These are phyloP conservation scores for Coelopa frigida DNA, from an alignment of 1,140 invertebrate genomes.

Conservation along the genomic window DNA sequence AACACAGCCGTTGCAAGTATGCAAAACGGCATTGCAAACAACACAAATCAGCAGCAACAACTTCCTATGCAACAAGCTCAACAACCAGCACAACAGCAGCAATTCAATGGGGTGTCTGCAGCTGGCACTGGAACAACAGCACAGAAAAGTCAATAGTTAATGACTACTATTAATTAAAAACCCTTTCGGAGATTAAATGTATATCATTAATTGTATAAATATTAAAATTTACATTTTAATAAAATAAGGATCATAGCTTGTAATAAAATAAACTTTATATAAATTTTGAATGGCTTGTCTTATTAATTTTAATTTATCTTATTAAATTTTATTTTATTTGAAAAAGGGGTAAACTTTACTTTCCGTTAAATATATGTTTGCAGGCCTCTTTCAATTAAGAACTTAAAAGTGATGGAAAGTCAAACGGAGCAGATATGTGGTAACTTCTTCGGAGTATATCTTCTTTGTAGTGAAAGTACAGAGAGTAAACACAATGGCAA, in stretches of 20 bases:
- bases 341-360: not conserved
- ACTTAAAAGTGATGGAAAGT: conserved; percentile 2
- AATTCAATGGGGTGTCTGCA: conserved; percentile 28
- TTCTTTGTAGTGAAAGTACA: conserved; percentile 59
- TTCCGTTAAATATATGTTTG: not conserved
- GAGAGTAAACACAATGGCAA: conserved; percentile 78
- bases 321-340: conserved; percentile 11
- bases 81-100: conserved; percentile 22
- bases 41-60: conserved; percentile 9
- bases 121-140: conserved; percentile 4
- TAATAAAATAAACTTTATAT: too few relatives aligned
- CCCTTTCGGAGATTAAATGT: too few relatives aligned
- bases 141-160: too few relatives aligned
- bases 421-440: not conserved
- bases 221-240: too few relatives aligned
- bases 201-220: too few relatives aligned
- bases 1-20: not conserved
- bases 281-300: too few relatives aligned
- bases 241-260: too few relatives aligned
- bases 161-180: too few relatives aligned
- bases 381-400: not conserved
- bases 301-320: not conserved
- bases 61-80: conserved; percentile 2
- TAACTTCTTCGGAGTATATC: conserved; percentile 93
- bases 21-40: conserved; percentile 4